These are phyloP conservation scores for Anolis sagrei DNA, from an alignment of 2,113 vertebrate genomes.

Conservation along the genomic window DNA sequence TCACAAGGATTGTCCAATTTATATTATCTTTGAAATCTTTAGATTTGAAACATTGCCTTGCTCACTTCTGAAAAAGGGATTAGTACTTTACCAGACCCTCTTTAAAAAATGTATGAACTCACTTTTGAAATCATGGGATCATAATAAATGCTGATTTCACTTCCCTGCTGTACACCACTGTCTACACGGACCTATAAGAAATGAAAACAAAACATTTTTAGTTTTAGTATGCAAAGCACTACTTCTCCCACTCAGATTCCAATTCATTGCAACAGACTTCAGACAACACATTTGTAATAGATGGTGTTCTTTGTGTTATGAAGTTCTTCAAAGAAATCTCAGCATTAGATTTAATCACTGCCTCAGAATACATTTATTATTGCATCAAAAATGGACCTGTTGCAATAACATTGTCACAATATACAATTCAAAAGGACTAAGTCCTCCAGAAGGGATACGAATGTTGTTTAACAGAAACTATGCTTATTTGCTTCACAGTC, in stretches of 20 bases:
- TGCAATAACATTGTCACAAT: slow-evolving; percentile 20
- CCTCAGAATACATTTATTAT: slow-evolving; percentile 29
- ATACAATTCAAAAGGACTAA: slow-evolving; percentile 6
- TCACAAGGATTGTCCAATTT: neutral
- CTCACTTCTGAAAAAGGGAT: slow-evolving; percentile 21
- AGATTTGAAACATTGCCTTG: slow-evolving; percentile 31
- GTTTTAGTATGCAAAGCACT: neutral
- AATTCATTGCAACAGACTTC: neutral
- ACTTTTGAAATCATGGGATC: slow-evolving; percentile 99
- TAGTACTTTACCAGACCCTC: neutral
- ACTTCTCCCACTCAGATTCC: neutral
- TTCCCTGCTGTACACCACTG: slow-evolving; percentile 96
- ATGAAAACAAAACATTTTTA: slow-evolving; percentile 42
- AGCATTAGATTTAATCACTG: slow-evolving; percentile 19
- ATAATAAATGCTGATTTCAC: slow-evolving; percentile 99
- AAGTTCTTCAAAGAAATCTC: slow-evolving; percentile 13
- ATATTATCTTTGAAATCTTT: neutral
- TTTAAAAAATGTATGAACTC: slow-evolving; percentile 52
- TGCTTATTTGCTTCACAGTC: slow-evolving; percentile 63
- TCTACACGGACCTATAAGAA: slow-evolving; percentile 91
- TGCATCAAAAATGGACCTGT: slow-evolving; percentile 42
- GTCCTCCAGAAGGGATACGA: slow-evolving; percentile 23
- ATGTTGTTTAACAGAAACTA: slow-evolving; percentile 48
- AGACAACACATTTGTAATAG: neutral
- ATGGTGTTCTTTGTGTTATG: slow-evolving; percentile 4